Conservation (phyloP, 2,113 vertebrate genomes). For the Pycnonotus jocosus region DNA sequence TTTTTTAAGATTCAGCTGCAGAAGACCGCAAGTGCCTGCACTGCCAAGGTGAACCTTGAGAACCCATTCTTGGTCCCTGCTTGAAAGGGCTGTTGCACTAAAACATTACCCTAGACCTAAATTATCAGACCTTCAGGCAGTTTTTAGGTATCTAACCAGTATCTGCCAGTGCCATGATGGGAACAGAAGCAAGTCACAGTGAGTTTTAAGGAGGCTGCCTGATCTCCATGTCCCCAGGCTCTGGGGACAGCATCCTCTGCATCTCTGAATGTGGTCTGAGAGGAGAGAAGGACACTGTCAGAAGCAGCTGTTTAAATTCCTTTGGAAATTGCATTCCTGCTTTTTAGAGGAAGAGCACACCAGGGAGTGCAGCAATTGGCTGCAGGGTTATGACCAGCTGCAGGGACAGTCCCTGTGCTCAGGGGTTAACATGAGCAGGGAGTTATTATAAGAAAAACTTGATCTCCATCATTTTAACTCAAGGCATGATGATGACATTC, state of each 20-base stretch:
- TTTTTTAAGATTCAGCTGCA: neutral
- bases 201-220: neutral
- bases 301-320: neutral
- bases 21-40: neutral
- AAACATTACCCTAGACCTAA: neutral
- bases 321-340: neutral
- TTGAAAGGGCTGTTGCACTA: neutral
- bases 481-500: neutral
- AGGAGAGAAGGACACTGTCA: neutral
- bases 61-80: neutral
- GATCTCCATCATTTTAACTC: neutral
- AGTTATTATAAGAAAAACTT: neutral
- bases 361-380: neutral
- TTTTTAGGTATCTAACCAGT: neutral
- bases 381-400: neutral
- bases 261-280: neutral
- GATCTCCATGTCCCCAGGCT: neutral
- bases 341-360: neutral
- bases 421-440: rapidly evolving
- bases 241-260: neutral
- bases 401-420: neutral
- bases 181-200: neutral
- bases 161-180: rapidly evolving
- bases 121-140: neutral
- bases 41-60: rapidly evolving